Conservation (phyloP, 2,113 vertebrate species). For the Athene cunicularia region DNA sequence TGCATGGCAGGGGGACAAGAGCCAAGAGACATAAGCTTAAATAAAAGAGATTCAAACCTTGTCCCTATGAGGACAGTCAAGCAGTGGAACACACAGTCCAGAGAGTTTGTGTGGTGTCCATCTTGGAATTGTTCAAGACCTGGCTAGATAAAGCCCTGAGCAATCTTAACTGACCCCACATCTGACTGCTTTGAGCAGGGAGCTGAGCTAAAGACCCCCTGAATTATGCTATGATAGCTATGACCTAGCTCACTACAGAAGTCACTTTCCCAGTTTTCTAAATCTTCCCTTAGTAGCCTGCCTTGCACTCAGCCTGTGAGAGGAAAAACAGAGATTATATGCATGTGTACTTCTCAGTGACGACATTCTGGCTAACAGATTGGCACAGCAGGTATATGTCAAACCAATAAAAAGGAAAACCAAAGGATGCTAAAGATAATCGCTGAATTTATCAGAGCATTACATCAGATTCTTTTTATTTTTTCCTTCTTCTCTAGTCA, state of each 20-base stretch:
- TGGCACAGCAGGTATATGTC: constrained; percentile 53
- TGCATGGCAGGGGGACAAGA: background rate
- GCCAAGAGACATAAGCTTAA: background rate
- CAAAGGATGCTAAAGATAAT: constrained; percentile 1
- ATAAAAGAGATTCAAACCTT: background rate
- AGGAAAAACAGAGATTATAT: background rate
- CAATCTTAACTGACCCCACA: background rate
- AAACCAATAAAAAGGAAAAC: constrained; percentile 25
- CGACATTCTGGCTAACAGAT: background rate
- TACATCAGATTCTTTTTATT: constrained; percentile 15
- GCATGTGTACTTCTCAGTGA: background rate
- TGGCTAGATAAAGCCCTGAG: background rate
- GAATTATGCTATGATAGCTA: background rate
- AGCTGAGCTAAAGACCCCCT: background rate
- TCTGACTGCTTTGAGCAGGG: background rate
- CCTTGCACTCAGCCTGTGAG: background rate
- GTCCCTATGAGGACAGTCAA: background rate
- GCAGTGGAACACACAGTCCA: background rate
- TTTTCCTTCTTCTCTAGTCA: background rate
- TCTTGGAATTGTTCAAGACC: background rate
- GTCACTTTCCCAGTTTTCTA: background rate
- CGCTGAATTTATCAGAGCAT: constrained; percentile 42
- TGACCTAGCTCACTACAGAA: background rate
- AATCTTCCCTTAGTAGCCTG: background rate
- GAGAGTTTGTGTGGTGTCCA: background rate